Evolutionary conservation across 2,113 vertebrate species (phyloP), one percentile per base, ranked within the genome.

Genomic region (Albula glossodonta): DNA sequence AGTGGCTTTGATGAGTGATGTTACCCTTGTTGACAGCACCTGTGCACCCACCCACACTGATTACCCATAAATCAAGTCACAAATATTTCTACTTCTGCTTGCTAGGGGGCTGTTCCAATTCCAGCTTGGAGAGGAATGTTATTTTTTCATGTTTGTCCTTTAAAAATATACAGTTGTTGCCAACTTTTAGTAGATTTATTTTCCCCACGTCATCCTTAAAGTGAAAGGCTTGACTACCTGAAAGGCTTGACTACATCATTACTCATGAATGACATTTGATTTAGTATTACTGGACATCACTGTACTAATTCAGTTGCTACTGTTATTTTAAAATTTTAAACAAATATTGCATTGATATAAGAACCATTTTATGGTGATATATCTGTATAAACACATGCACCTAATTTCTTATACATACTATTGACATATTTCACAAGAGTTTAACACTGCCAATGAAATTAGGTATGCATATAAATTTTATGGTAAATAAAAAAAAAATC

Each of bases 361-460:
- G 60, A 80, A 84, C 70, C 51, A 25, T 89, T 81, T 87, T 83
- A 12, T 83, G 52, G 11, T 60, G 56, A 25, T 49, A 70, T 83
- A 70, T 19, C 31, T 70, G 49, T 83, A 70, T 17, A 57, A 48
- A 13, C 22, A 41, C 57, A 2, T 78, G 81, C 51, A 48, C 51
- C 81, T 82, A 12, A 51, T 57, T 86, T 82, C 22, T 70, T 53
- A 81, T 82, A 15, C 31, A 52, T 81, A 56, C 31, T 82, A n/a
- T 66, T 57, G 50, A 87, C 86, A 90, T 86, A 84, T 87, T 86
- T 83, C 83, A 52, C 81, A 89, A 89, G 89, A 92, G 89, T 93
- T 95, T 95, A 96, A 95, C 96, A 98, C 97, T 96, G 95, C 97
- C 97, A 97, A 95, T 93, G 94, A 93, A 95, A 94, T 92, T 95